phyloP scores from a whole-genome alignment of 1,140 invertebrate genomes.

The Papilio aristodemus region DNA sequence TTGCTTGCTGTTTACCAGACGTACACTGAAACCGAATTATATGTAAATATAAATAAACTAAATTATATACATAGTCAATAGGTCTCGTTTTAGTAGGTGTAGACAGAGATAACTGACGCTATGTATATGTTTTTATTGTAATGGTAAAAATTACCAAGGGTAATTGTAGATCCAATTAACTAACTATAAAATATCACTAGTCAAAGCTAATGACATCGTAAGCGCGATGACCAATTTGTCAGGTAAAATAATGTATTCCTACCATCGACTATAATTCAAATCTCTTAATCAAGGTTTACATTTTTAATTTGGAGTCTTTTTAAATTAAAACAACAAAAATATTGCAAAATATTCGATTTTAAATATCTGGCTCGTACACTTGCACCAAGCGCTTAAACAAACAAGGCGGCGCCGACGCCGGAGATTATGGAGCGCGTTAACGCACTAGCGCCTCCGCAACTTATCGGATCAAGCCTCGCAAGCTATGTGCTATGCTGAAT shows the following conservation, averaged over 20 bases:
- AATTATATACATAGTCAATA: not conserved
- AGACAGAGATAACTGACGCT: not conserved
- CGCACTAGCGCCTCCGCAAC: constrained; percentile 58
- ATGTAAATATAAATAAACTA: not conserved
- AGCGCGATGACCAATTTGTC: too few species aligned
- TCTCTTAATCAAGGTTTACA: too few species aligned
- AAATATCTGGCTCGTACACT: constrained; percentile 44
- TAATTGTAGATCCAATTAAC: too few species aligned
- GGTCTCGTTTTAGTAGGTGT: not conserved
- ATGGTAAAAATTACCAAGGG: too few species aligned
- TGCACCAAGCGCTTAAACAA: constrained; percentile 72
- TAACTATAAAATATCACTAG: too few species aligned
- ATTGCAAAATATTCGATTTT: not conserved
- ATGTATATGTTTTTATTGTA: too few species aligned
- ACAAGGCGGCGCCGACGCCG: constrained; percentile 69
- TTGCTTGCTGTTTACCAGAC: not conserved
- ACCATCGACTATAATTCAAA: too few species aligned
- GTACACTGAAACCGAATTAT: not conserved
- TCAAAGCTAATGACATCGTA: too few species aligned
- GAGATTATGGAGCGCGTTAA: constrained; percentile 73
- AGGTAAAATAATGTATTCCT: too few species aligned
- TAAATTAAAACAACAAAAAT: too few species aligned
- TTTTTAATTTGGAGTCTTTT: too few species aligned
- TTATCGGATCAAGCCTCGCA: constrained; percentile 35
- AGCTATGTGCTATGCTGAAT: constrained; percentile 2